A percentile compares a stretch with the other conserved stretches of the same genome.
phyloP scores from a whole-genome alignment of 2,888 invertebrate species.

The Exocentrus adspersus region DNA sequence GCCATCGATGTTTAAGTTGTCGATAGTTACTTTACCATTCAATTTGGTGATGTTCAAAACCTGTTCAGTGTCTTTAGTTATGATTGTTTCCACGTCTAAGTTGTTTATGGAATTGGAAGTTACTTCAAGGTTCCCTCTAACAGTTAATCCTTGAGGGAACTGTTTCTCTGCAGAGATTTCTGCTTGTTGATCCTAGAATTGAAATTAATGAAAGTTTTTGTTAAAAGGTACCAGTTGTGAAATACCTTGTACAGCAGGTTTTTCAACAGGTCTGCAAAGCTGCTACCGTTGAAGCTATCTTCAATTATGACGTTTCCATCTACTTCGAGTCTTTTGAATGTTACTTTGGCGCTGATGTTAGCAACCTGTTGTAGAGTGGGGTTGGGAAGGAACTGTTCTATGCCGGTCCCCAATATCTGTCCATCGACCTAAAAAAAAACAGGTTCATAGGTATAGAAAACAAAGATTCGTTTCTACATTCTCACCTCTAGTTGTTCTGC shows the following conservation, averaged over 20 bases:
- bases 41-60: conserved; percentile 60
- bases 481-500: conserved; percentile 63
- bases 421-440: conserved; percentile 63
- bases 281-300: conserved; percentile 60
- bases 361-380: conserved; percentile 64
- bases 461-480: conserved; percentile 57
- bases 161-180: conserved; percentile 64
- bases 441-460: neutral
- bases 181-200: no score
- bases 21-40: conserved; percentile 63
- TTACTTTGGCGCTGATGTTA: conserved; percentile 61
- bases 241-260: conserved; percentile 57
- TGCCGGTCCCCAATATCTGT: conserved; percentile 61
- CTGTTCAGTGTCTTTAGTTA: conserved; percentile 66
- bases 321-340: conserved; percentile 65
- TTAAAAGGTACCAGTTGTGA: no score
- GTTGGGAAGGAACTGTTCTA: conserved; percentile 63
- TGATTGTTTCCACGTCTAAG: conserved; percentile 62
- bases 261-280: conserved; percentile 59
- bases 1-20: conserved; percentile 62
- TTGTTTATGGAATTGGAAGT: conserved; percentile 63
- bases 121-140: conserved; percentile 61
- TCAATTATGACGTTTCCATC: conserved; percentile 65
- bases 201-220: no score
- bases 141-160: conserved; percentile 61